These are phyloP conservation scores for Pterocles gutturalis DNA, from an alignment of 2,113 vertebrate genomes.

Conservation along the genomic window DNA sequence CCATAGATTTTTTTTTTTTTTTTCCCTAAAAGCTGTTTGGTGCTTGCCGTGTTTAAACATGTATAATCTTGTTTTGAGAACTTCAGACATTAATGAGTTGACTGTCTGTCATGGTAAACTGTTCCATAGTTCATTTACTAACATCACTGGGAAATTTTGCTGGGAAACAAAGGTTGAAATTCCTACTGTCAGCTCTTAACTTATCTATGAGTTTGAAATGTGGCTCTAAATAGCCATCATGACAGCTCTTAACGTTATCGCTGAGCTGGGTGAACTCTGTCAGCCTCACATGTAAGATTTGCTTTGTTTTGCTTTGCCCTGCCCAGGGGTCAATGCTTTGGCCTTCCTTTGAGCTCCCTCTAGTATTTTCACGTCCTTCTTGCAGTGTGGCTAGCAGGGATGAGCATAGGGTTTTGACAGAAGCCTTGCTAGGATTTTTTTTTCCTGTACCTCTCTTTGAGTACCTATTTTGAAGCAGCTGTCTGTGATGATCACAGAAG, in stretches of 20 bases:
- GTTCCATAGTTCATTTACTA: background rate
- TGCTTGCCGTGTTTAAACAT: background rate
- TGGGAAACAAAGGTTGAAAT: background rate
- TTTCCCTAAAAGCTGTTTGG: background rate
- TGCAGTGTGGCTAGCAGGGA: background rate
- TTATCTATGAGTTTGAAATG: background rate
- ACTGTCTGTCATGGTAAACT: background rate
- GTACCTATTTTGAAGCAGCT: background rate
- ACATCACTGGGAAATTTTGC: background rate
- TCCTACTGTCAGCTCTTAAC: conserved; percentile 5
- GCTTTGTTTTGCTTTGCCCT: conserved; percentile 27
- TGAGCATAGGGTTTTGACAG: background rate
- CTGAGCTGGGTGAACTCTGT: background rate
- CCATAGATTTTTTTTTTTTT: background rate
- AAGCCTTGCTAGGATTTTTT: background rate
- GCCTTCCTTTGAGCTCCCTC: background rate
- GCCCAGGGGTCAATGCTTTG: background rate
- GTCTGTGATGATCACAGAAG: background rate
- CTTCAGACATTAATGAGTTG: background rate
- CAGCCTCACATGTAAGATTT: conserved; percentile 9
- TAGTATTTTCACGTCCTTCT: background rate
- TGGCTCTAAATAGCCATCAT: background rate
- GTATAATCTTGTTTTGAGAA: background rate
- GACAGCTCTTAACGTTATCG: background rate
- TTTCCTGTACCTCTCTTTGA: background rate